A percentile compares a stretch with the other conserved stretches of the same genome.
These are phyloP conservation scores for Pachycephala philippinensis DNA, from an alignment of 2,113 vertebrate genomes.

Conservation along the genomic window DNA sequence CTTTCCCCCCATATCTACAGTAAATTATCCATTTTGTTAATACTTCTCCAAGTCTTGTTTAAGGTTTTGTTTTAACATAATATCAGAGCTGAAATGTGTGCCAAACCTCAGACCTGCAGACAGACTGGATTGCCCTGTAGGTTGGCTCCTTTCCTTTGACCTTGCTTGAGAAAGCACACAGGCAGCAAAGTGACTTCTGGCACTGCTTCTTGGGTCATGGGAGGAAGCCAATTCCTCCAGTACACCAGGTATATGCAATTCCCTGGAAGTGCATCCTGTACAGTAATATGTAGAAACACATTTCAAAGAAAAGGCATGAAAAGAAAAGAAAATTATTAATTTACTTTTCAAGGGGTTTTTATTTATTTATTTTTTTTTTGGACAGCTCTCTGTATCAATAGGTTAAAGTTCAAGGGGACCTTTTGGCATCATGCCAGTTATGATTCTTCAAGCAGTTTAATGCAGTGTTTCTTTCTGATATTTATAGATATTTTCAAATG, in stretches of 20 bases:
- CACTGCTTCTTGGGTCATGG: not conserved
- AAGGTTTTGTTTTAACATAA: not conserved
- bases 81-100: not conserved
- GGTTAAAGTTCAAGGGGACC: not conserved
- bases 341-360: not conserved
- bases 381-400: not conserved
- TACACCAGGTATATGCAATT: not conserved
- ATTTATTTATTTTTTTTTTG: not conserved
- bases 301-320: not conserved
- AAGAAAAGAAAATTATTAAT: not conserved
- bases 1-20: rapidly evolving
- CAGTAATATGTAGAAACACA: not conserved
- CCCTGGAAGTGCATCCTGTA: not conserved
- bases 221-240: not conserved
- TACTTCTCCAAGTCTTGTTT: not conserved
- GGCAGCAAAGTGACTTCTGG: not conserved
- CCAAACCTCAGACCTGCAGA: not conserved
- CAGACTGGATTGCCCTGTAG: not conserved
- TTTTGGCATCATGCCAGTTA: not conserved
- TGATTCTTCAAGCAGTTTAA: not conserved
- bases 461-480: not conserved
- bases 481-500: not conserved
- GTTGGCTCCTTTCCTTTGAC: not conserved
- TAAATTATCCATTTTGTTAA: not conserved
- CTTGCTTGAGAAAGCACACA: not conserved